Conservation (phyloP, 2,888 invertebrate genomes). For the Drosophila diplacantha region DNA sequence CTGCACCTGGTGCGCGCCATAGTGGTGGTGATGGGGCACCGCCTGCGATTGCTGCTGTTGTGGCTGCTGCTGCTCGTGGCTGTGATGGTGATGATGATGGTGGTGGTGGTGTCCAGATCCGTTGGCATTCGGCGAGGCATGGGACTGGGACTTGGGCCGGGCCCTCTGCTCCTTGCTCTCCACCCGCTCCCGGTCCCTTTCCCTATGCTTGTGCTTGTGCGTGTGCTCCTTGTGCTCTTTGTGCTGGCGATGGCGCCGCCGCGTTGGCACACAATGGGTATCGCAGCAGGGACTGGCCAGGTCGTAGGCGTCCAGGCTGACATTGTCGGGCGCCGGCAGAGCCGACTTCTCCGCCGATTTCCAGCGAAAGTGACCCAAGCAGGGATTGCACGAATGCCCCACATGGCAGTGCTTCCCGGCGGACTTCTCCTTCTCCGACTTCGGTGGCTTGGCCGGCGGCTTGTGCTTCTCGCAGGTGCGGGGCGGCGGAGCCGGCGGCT, state of each 20-base stretch:
- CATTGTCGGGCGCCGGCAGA: conserved; percentile 80
- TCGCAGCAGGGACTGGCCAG: conserved; percentile 92
- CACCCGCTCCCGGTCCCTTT: conserved; percentile 76
- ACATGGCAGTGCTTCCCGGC: conserved; percentile 76
- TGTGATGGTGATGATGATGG: conserved; percentile 64
- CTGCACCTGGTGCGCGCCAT: conserved; percentile 77
- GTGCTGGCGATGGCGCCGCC: conserved; percentile 79
- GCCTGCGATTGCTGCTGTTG: conserved; percentile 73
- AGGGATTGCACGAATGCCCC: conserved; percentile 84
- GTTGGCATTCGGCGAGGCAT: conserved; percentile 43
- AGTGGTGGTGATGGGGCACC: conserved; percentile 68
- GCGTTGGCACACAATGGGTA: conserved; percentile 88
- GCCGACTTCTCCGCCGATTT: conserved; percentile 75
- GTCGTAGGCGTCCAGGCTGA: conserved; percentile 91
- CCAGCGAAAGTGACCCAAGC: conserved; percentile 81
- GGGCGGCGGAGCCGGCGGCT: conserved; percentile 75
- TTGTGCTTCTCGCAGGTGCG: conserved; percentile 76
- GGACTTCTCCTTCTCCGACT: conserved; percentile 66
- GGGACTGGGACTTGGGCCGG: conserved; percentile 46
- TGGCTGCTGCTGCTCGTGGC: conserved; percentile 68
- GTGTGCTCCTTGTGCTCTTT: conserved; percentile 84
- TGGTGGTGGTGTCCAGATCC: conserved; percentile 58
- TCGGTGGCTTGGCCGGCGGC: conserved; percentile 64
- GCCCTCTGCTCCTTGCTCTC: conserved; percentile 53
- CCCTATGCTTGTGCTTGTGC: conserved; percentile 80